phyloP scores from a whole-genome alignment of 2,113 vertebrate genomes.

The Cinclus cinclus region DNA sequence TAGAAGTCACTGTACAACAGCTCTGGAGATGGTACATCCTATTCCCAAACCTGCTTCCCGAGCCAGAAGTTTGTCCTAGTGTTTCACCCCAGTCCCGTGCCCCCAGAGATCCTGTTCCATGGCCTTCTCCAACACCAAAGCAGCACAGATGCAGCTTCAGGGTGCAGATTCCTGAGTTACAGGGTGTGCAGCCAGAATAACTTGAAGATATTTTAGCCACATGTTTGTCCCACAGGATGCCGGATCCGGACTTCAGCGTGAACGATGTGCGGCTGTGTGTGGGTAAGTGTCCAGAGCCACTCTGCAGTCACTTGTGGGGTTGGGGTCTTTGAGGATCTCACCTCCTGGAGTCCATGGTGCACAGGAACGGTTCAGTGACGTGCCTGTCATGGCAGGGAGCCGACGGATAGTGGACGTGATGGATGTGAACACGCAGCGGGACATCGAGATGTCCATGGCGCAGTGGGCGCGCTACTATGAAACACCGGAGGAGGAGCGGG shows the following conservation, averaged over 20 bases:
- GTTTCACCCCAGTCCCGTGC: background rate
- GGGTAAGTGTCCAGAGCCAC: slow-evolving; percentile 74
- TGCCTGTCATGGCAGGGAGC: slow-evolving; percentile 80
- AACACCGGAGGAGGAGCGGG: slow-evolving; percentile 88
- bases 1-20: background rate
- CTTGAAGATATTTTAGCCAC: background rate
- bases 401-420: slow-evolving; percentile 95
- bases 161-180: background rate
- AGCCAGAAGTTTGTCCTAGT: background rate
- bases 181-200: background rate
- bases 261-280: slow-evolving; percentile 97
- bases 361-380: fast-evolving
- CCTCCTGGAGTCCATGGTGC: background rate
- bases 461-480: slow-evolving; percentile 98
- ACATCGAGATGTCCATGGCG: slow-evolving; percentile 99
- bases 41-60: background rate
- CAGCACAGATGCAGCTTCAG: background rate
- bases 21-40: background rate
- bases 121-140: background rate
- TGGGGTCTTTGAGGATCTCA: background rate
- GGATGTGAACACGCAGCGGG: slow-evolving; percentile 97
- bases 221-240: slow-evolving; percentile 87
- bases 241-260: slow-evolving; percentile 93
- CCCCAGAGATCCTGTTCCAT: background rate
- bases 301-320: fast-evolving